These are phyloP conservation scores for Panagrolaimus sp. DNA, from an alignment of 1,140 invertebrate species.

Conservation along the genomic window DNA sequence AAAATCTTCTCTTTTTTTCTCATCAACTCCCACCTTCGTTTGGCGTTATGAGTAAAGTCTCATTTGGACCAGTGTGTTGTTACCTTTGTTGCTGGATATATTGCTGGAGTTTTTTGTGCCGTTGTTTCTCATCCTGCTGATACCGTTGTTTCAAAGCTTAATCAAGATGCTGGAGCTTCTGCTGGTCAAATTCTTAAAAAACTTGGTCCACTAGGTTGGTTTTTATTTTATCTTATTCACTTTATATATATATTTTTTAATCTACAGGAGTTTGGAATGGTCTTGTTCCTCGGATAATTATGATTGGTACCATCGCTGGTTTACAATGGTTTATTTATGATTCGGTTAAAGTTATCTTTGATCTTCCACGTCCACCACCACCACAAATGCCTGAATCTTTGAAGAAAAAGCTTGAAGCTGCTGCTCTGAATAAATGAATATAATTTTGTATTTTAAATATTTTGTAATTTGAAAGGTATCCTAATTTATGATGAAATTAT, in stretches of 20 bases:
- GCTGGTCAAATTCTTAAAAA: conserved; percentile 71
- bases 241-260: conserved; percentile 3
- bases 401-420: conserved; percentile 70
- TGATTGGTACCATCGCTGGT: conserved; percentile 98
- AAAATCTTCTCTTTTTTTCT: no score
- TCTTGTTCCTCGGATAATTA: conserved; percentile 89
- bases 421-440: no score
- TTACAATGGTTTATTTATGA: conserved; percentile 99
- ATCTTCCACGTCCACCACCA: conserved; percentile 92
- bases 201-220: conserved; percentile 68
- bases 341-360: conserved; percentile 66
- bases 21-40: no score
- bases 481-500: no score
- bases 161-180: conserved; percentile 80
- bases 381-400: conserved; percentile 94
- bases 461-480: no score
- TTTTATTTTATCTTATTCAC: conserved; percentile 10
- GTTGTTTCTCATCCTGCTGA: conserved; percentile 98
- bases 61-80: no score
- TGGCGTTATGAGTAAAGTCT: no score
- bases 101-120: conserved; percentile 98
- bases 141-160: conserved; percentile 95
- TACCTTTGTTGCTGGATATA: conserved; percentile 94
- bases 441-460: no score
- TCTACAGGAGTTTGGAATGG: conserved; percentile 83